A percentile compares a stretch with the other conserved stretches of the same genome.
Evolutionary conservation across 2,888 invertebrate genomes (phyloP).

Genomic region (Drosophila atroscutellata): DNA sequence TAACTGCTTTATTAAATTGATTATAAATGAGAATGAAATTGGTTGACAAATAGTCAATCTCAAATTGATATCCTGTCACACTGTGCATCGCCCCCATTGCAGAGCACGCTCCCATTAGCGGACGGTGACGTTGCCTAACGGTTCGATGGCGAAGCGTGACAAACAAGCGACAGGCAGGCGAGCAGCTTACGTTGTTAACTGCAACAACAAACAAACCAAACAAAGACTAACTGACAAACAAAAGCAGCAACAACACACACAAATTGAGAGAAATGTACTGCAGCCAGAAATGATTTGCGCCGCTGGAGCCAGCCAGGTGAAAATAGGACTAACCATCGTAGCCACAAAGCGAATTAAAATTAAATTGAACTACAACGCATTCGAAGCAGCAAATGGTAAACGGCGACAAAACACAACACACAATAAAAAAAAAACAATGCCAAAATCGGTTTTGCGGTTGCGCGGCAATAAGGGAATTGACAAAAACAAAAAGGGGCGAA

Average conservation of each 20-base stretch:
- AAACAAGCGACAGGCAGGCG: slow-evolving; percentile 62
- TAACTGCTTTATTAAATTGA: not conserved
- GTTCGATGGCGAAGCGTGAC: slow-evolving; percentile 73
- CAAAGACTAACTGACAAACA: slow-evolving; percentile 21
- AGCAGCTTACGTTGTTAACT: slow-evolving; percentile 36
- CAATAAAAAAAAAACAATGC: slow-evolving; percentile 24
- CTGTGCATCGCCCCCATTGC: slow-evolving; percentile 16
- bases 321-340: slow-evolving; percentile 50
- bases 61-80: slow-evolving; percentile 10
- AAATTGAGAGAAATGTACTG: slow-evolving; percentile 22
- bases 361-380: slow-evolving; percentile 33
- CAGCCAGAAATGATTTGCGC: slow-evolving; percentile 28
- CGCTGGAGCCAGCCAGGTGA: slow-evolving; percentile 32
- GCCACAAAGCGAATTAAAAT: slow-evolving; percentile 45
- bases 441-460: slow-evolving; percentile 42
- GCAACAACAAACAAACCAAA: slow-evolving; percentile 37
- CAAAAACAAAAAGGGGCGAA: slow-evolving; percentile 65
- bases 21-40: too few species aligned
- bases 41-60: not conserved
- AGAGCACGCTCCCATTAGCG: slow-evolving; percentile 70
- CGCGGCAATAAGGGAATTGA: slow-evolving; percentile 54
- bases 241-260: slow-evolving; percentile 11
- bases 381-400: slow-evolving; percentile 13
- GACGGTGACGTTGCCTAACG: slow-evolving; percentile 53
- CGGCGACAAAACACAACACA: slow-evolving; percentile 17